Evolutionary conservation across 2,797 vertebrate genomes (phyloP).

Genomic region (Gymnodraco acuticeps): DNA sequence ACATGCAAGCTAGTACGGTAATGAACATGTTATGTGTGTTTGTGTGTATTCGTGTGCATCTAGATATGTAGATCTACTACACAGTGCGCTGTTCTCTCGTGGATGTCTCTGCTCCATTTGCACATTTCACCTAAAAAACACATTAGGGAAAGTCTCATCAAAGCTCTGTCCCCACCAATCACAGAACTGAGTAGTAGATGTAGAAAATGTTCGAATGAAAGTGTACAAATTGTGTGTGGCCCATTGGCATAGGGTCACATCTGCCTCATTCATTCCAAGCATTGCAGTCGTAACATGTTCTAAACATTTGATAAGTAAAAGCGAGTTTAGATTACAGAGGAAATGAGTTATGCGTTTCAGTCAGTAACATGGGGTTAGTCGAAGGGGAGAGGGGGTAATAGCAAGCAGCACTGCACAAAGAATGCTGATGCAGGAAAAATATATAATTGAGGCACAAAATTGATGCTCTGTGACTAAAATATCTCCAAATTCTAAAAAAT

Average conservation of each 20-base stretch:
- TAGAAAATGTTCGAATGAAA: constrained; percentile 75
- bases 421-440: constrained; percentile 84
- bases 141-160: constrained; percentile 57
- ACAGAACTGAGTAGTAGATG: constrained; percentile 76
- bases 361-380: constrained; percentile 84
- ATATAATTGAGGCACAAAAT: constrained; percentile 87
- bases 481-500: constrained; percentile 89
- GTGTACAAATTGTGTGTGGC: constrained; percentile 72
- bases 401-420: constrained; percentile 83
- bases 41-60: constrained; percentile 76
- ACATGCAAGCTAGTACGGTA: constrained; percentile 87
- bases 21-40: constrained; percentile 67
- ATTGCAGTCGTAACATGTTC: constrained; percentile 70
- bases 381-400: constrained; percentile 65
- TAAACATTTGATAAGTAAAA: constrained; percentile 73
- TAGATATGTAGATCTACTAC: constrained; percentile 84
- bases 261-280: constrained; percentile 78
- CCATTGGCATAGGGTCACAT: constrained; percentile 63
- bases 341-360: constrained; percentile 83
- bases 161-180: constrained; percentile 58
- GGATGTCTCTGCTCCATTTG: constrained; percentile 53
- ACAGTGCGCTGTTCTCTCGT: constrained; percentile 64
- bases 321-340: constrained; percentile 82
- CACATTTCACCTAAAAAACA: constrained; percentile 59
- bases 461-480: constrained; percentile 87